phyloP scores from a whole-genome alignment of 2,888 invertebrate species.

The Himalopsyche tibetana region DNA sequence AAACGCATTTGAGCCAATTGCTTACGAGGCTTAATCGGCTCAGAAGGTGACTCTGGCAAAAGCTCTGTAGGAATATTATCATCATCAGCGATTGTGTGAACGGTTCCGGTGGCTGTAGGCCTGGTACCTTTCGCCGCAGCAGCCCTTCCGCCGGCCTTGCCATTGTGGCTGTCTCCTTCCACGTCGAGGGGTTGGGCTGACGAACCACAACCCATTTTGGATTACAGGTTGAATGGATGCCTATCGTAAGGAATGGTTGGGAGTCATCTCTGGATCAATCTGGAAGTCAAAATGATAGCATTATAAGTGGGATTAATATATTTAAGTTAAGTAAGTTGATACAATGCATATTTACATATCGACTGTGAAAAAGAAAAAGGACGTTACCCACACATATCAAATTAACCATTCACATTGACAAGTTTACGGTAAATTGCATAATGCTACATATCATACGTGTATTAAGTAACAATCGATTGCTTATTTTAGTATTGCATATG shows the following conservation, averaged over 20 bases:
- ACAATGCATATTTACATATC: no score
- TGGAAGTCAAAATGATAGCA: background rate
- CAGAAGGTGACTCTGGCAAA: conserved; percentile 72
- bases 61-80: conserved; percentile 72
- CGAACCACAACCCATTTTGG: conserved; percentile 64
- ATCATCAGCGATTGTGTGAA: conserved; percentile 23
- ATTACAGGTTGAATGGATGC: no score
- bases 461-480: no score
- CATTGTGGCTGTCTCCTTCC: conserved; percentile 55
- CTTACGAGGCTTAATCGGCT: conserved; percentile 72
- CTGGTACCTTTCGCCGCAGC: conserved; percentile 61
- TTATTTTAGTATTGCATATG: no score
- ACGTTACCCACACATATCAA: no score
- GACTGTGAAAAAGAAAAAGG: no score
- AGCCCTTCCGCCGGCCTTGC: conserved; percentile 44
- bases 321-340: no score
- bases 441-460: no score
- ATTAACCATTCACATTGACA: no score
- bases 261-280: background rate
- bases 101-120: conserved; percentile 57
- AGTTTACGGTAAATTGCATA: no score
- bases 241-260: background rate
- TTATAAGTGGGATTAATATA: no score
- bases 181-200: conserved; percentile 57
- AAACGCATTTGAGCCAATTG: background rate